Conservation (phyloP, 1,140 invertebrate genomes). For the Heliconius melpomene region DNA sequence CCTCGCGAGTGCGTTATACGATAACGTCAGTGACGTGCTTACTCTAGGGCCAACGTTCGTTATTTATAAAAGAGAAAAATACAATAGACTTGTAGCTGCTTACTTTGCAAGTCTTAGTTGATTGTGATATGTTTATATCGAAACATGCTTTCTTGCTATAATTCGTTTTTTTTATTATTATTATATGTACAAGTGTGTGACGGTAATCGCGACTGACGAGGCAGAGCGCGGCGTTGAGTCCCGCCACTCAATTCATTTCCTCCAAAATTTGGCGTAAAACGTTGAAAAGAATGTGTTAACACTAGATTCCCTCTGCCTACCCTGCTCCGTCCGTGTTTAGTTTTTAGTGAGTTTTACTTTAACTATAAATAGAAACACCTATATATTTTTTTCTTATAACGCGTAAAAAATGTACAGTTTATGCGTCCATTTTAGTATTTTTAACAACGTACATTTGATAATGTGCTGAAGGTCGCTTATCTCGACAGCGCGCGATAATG, state of each 20-base stretch:
- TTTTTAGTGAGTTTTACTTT: neutral
- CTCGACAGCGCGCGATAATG: neutral
- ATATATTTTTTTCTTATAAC: neutral
- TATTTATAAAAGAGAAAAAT: neutral
- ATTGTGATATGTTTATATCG: neutral
- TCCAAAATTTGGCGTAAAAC: too few relatives aligned
- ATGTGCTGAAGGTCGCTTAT: slow-evolving; percentile 4
- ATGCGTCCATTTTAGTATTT: neutral
- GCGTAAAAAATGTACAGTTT: neutral
- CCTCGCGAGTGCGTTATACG: slow-evolving; percentile 14
- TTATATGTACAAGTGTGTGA: too few relatives aligned
- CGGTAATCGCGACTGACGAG: too few relatives aligned
- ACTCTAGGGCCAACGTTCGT: neutral
- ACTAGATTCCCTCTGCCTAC: too few relatives aligned
- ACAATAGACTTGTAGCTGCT: neutral
- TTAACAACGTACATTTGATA: slow-evolving; percentile 4
- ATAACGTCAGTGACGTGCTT: neutral
- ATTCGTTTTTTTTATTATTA: too few relatives aligned
- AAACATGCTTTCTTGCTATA: too few relatives aligned
- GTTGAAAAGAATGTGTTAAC: too few relatives aligned
- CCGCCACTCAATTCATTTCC: too few relatives aligned
- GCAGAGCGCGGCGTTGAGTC: too few relatives aligned
- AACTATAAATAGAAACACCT: neutral
- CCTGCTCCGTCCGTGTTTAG: too few relatives aligned
- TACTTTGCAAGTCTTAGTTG: neutral